Base-by-base conservation (phyloP, 1,140 invertebrate genomes). In the Harpegnathos saltator region DNA sequence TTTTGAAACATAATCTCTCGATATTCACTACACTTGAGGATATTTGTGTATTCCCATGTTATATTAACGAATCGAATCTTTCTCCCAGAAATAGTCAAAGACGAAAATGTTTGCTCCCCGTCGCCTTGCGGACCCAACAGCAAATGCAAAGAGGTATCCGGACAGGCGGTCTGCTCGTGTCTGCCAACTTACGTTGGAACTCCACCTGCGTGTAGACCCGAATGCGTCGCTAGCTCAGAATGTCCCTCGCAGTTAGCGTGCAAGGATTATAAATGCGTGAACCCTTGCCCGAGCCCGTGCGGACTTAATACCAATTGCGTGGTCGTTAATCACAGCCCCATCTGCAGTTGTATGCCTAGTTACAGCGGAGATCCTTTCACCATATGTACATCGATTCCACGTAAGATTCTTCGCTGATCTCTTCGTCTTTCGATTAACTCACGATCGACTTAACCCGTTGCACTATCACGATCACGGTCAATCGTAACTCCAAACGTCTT, bases 91-190 rank as follows among this genome's bases (percentile, higher is more conserved):
- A 59, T 73, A 77, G 69, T 59, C 2, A 19, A 62, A 15, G 50
- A 95, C 95, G 85, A 91, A n/a, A 86, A 95, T 90, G 95, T 95
- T 52, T 97, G 97, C 89, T 94, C 95, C 87, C 96, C 96, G 68
- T 96, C 96, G 15, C 97, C 96, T 4, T 97, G 97, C 92, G 97
- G 97, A 66, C 95, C 96, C 50, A 97, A 97, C 89, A 96, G 95
- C 81, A 93, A 95, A 86, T 97, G 96, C 85, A 93, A 94, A 71
- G 94, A 94, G 38, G 84, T 94, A 1, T 94, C 94, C 71, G 93
- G 92, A 26, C 94, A 94, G 87, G 93, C 94, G 7, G 94, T 95
- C 9, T 96, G 96, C 85, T 95, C 95, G 44, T 96, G 96, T 85
- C 90, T 94, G n/a, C 94, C 94, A 12, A 94, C 94, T 74, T 96